Conservation (phyloP, 2,888 invertebrate species). For the Artemia sp. region DNA sequence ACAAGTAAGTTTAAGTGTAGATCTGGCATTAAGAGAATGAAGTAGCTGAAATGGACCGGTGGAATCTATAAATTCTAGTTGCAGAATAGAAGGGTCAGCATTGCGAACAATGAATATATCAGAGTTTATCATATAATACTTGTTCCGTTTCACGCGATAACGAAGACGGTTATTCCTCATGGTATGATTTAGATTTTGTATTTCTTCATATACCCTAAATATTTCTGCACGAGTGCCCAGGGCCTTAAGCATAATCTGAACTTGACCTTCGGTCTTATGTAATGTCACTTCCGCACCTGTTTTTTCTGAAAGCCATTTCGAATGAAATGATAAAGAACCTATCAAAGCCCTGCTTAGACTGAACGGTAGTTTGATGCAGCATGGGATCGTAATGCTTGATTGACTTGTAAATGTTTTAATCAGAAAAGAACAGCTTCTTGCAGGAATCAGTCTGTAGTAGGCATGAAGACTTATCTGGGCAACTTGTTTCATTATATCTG, state of each 20-base stretch:
- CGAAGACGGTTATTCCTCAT: not conserved
- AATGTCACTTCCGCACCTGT: constrained; percentile 15
- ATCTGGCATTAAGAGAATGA: not conserved
- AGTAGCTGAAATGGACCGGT: constrained; percentile 6
- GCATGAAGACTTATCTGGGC: not conserved
- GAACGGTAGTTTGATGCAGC: not conserved
- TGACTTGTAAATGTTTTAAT: not conserved
- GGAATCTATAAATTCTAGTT: not conserved
- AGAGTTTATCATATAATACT: constrained; percentile 12
- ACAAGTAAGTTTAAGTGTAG: constrained; percentile 1
- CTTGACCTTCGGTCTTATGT: not conserved
- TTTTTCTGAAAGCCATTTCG: not conserved
- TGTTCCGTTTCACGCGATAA: not conserved
- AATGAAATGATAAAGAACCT: constrained; percentile 2
- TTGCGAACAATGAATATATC: not conserved
- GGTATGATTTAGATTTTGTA: constrained; percentile 15
- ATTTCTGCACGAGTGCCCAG: constrained; percentile 14
- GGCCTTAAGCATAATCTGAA: not conserved
- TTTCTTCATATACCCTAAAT: constrained; percentile 17
- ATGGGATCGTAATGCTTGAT: not conserved
- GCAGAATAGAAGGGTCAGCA: not conserved
- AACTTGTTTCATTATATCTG: constrained; percentile 5
- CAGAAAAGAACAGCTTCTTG: not conserved
- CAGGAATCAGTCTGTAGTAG: not conserved
- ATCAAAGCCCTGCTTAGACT: not conserved